Percentiles rank a stretch among this genome's conserved stretches.
Evolutionary conservation across 2,797 vertebrate species (phyloP).

Genomic region (Furcifer pardalis): DNA sequence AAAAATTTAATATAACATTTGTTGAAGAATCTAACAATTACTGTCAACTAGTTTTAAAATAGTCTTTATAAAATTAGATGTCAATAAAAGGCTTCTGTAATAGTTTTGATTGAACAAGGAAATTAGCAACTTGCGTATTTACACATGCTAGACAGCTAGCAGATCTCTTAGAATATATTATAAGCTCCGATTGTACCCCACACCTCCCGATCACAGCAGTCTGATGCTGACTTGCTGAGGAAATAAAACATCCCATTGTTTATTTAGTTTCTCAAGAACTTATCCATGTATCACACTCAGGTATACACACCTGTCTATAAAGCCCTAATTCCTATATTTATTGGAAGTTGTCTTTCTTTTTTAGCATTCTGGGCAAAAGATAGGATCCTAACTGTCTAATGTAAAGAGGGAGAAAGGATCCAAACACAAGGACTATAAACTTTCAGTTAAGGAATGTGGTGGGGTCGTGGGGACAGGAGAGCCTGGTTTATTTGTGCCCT

Average conservation of each 20-base stretch:
- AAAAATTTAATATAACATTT: background rate
- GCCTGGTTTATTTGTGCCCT: too few relatives aligned
- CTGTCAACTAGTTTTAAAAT: background rate
- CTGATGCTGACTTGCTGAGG: background rate
- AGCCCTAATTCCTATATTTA: background rate
- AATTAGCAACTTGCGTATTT: background rate
- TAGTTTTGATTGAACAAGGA: background rate
- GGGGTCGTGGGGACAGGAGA: background rate
- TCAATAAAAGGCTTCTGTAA: background rate
- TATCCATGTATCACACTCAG: background rate
- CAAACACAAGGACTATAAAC: background rate
- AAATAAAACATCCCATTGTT: background rate
- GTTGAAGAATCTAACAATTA: background rate
- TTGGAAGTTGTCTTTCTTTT: background rate
- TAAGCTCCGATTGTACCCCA: background rate
- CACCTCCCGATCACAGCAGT: background rate
- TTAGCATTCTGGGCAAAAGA: background rate
- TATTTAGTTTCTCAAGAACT: background rate
- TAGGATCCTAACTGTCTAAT: background rate
- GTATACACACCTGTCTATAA: too few relatives aligned
- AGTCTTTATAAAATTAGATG: background rate
- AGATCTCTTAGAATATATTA: background rate
- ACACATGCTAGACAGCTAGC: too few relatives aligned
- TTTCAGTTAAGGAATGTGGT: too few relatives aligned
- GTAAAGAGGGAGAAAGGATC: background rate